Conservation (phyloP, 2,797 vertebrate genomes). For the Lophius americanus region DNA sequence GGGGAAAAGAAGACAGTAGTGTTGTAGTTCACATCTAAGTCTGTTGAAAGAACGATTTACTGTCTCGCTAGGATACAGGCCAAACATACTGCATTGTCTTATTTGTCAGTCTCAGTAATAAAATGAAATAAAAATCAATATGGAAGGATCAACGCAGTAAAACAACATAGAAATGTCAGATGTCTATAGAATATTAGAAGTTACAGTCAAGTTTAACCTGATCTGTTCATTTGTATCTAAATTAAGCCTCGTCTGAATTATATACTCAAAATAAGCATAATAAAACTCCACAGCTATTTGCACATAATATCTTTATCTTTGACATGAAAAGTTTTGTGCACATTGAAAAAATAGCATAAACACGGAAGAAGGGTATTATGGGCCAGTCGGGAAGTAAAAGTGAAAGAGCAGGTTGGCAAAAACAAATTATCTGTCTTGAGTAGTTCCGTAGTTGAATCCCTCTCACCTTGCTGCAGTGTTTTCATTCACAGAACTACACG, state of each 20-base stretch:
- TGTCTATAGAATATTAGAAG: conserved; percentile 14
- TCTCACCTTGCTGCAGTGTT: conserved; percentile 17
- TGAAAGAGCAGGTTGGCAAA: conserved; percentile 30
- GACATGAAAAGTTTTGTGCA: no score
- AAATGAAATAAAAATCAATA: conserved; percentile 27
- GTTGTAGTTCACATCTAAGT: conserved; percentile 57
- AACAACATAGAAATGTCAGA: conserved; percentile 21
- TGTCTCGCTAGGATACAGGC: conserved; percentile 49
- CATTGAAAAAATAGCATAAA: no score
- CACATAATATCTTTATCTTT: no score
- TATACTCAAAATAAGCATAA: no score
- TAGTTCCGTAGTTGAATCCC: conserved; percentile 28
- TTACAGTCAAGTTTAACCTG: conserved; percentile 16
- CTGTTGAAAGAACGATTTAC: conserved; percentile 56
- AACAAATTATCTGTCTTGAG: conserved; percentile 16
- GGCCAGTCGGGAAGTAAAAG: conserved; percentile 1
- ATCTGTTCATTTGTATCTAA: no score
- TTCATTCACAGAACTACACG: conserved; percentile 42
- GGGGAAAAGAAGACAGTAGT: conserved; percentile 46
- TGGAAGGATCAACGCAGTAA: conserved; percentile 23
- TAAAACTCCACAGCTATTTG: no score
- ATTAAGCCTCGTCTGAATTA: no score
- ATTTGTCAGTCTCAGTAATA: conserved; percentile 45
- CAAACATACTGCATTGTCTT: conserved; percentile 48
- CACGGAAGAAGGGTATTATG: no score